phyloP scores from a whole-genome alignment of 2,888 invertebrate species.

The Drosophila percnosoma region DNA sequence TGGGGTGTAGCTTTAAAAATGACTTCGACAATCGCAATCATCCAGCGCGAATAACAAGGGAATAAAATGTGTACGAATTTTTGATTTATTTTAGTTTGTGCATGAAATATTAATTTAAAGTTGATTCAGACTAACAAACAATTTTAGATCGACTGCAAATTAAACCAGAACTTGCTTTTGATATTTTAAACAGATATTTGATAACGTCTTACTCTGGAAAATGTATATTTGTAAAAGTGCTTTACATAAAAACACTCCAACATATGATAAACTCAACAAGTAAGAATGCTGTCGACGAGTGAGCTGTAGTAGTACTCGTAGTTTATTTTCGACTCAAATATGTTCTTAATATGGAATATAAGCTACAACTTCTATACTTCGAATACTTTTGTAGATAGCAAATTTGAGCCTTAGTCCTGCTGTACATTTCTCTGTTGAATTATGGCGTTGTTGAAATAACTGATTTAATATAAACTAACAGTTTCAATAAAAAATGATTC shows the following conservation, averaged over 20 bases:
- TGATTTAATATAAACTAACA: neutral
- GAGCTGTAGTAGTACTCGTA: neutral
- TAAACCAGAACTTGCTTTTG: neutral
- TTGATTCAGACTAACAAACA: neutral
- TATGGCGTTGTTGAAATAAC: neutral
- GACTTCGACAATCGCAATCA: conserved; percentile 17
- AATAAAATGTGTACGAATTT: neutral
- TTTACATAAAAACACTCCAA: neutral
- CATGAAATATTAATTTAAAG: conserved; percentile 11
- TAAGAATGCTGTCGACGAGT: neutral
- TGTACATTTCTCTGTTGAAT: neutral
- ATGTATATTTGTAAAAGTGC: neutral
- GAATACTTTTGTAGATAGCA: neutral
- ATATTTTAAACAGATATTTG: neutral
- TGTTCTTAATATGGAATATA: neutral
- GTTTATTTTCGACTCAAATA: neutral
- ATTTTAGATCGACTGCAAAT: neutral
- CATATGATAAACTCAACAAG: neutral
- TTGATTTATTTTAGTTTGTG: conserved; percentile 29
- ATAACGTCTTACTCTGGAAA: neutral
- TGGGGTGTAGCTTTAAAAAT: conserved; percentile 36
- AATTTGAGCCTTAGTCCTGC: neutral
- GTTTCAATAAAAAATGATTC: neutral
- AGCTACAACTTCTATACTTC: neutral
- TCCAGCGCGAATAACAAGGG: neutral